phyloP scores from a whole-genome alignment of 2,888 invertebrate genomes.

The Teleiodes luculella region DNA sequence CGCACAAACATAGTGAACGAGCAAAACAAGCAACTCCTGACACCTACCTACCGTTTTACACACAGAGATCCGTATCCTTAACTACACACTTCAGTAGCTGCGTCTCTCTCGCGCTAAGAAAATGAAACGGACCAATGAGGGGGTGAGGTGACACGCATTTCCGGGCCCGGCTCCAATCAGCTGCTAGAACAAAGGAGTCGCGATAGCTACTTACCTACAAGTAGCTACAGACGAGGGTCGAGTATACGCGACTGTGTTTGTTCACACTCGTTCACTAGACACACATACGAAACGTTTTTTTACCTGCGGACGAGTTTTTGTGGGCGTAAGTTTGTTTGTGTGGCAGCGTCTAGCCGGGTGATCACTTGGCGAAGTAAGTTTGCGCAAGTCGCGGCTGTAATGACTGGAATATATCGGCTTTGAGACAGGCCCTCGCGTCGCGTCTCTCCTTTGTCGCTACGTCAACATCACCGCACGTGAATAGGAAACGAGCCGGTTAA shows the following conservation, averaged over 20 bases:
- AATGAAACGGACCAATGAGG: slow-evolving; percentile 79
- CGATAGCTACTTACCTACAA: slow-evolving; percentile 76
- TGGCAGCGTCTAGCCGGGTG: slow-evolving; percentile 60
- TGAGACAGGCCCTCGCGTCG: slow-evolving; percentile 40
- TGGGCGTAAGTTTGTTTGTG: slow-evolving; percentile 59
- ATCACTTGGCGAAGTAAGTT: slow-evolving; percentile 57
- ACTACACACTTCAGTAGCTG: slow-evolving; percentile 70
- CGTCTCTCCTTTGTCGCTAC: slow-evolving; percentile 44
- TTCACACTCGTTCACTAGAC: slow-evolving; percentile 55
- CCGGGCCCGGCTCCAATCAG: slow-evolving; percentile 79
- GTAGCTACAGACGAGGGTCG: slow-evolving; percentile 68
- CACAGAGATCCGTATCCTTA: slow-evolving; percentile 70
- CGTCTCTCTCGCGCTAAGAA: slow-evolving; percentile 77
- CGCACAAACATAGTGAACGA: slow-evolving; percentile 57
- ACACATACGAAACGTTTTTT: slow-evolving; percentile 57
- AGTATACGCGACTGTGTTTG: slow-evolving; percentile 52
- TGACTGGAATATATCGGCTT: slow-evolving; percentile 59
- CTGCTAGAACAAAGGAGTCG: slow-evolving; percentile 79
- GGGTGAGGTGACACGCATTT: slow-evolving; percentile 79
- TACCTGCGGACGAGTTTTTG: slow-evolving; percentile 63
- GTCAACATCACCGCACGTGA: slow-evolving; percentile 45
- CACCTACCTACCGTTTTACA: slow-evolving; percentile 69
- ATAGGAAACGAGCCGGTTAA: slow-evolving; percentile 33
- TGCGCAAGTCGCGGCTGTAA: slow-evolving; percentile 57
- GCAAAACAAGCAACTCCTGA: slow-evolving; percentile 59